Evolutionary conservation across 2,113 vertebrate genomes (phyloP).

Genomic region (Lycaon pictus): DNA sequence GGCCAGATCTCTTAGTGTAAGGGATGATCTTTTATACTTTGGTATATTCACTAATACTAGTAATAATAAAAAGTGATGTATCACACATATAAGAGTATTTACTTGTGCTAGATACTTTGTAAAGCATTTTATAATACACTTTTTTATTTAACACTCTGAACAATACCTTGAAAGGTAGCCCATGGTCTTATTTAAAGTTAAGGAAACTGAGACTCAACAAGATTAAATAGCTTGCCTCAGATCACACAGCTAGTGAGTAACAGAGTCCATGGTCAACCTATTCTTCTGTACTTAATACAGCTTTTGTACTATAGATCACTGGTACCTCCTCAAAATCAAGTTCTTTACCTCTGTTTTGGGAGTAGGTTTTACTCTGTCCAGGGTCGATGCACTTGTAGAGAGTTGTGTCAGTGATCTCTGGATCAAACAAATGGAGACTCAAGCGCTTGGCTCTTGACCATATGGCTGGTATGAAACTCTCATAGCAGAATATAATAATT

Average conservation of each 20-base stretch:
- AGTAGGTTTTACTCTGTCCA: neutral
- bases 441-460: neutral
- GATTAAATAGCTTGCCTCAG: neutral
- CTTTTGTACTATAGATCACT: neutral
- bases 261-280: neutral
- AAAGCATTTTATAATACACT: conserved; percentile 20
- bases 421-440: neutral
- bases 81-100: neutral
- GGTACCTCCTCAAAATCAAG: neutral
- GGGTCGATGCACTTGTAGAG: neutral
- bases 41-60: conserved; percentile 31
- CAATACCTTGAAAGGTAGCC: conserved; percentile 16
- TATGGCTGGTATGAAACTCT: neutral
- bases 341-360: neutral
- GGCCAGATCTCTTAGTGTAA: conserved; percentile 61
- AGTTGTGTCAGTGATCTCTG: neutral
- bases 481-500: neutral
- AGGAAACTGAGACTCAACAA: neutral
- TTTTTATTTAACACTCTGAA: conserved; percentile 48
- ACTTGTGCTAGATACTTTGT: conserved; percentile 48
- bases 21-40: conserved; percentile 60
- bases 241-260: neutral
- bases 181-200: neutral
- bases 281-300: neutral
- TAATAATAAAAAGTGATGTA: conserved; percentile 53